phyloP scores from a whole-genome alignment of 2,113 vertebrate genomes.

The Pelmatolapia mariae region DNA sequence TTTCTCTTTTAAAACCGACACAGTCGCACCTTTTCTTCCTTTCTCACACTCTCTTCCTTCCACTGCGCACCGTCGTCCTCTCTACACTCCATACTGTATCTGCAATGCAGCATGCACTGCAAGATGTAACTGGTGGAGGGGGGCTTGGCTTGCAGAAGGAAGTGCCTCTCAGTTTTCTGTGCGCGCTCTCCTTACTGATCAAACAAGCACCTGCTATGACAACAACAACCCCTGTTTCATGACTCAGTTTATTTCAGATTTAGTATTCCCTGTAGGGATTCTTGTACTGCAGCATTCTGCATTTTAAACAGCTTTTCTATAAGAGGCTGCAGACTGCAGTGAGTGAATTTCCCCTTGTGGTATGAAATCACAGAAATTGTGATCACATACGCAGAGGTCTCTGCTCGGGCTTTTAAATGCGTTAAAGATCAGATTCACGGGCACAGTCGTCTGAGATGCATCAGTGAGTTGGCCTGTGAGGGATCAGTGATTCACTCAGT shows the following conservation, averaged over 20 bases:
- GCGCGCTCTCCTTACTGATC: constrained; percentile 18
- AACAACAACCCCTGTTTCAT: constrained; percentile 17
- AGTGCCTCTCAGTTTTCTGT: constrained; percentile 12
- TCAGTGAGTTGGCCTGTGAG: not conserved
- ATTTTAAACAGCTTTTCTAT: constrained; percentile 43
- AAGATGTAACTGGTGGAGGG: constrained; percentile 19
- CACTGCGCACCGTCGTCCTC: not conserved
- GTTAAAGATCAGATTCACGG: constrained; percentile 11
- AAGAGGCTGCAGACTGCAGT: constrained; percentile 18
- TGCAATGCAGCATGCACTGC: constrained; percentile 71
- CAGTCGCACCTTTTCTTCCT: not conserved
- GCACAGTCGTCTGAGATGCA: not conserved
- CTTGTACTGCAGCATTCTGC: constrained; percentile 52
- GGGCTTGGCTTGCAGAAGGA: constrained; percentile 26
- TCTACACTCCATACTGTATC: constrained; percentile 35
- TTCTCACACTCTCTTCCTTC: not conserved
- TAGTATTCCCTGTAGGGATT: constrained; percentile 15
- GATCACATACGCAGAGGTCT: not conserved
- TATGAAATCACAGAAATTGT: constrained; percentile 1
- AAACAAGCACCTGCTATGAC: not conserved
- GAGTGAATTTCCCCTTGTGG: not conserved
- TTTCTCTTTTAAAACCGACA: not conserved
- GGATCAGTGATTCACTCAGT: not conserved
- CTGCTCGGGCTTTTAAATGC: constrained; percentile 2
- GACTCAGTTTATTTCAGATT: constrained; percentile 42